Evolutionary conservation across 53 echinoderm and acorn worm genomes (phyloP).

Genomic region (Paelopatides confundens): DNA sequence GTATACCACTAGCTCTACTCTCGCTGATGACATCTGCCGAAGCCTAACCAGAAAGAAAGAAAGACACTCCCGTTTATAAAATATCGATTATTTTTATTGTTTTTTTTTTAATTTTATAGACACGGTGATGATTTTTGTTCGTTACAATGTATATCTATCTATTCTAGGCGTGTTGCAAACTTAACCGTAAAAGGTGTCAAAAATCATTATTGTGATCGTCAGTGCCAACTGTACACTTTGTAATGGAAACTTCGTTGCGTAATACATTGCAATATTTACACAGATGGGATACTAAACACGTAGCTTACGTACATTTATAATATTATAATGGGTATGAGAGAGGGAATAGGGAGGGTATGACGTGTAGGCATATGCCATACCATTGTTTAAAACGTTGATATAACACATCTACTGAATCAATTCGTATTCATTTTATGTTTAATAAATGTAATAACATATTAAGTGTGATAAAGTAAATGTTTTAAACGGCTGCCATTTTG

Average conservation of each 20-base stretch:
- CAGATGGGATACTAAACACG: no score
- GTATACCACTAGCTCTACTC: background rate
- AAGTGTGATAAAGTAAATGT: no score
- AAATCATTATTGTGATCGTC: background rate
- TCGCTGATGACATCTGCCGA: background rate
- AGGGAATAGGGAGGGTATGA: no score
- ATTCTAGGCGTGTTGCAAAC: slow-evolving; percentile 3
- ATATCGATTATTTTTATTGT: background rate
- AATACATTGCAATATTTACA: background rate
- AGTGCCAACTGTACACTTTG: background rate
- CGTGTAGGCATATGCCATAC: no score
- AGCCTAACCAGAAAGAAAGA: background rate
- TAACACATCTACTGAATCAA: no score
- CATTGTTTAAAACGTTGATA: no score
- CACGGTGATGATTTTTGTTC: background rate
- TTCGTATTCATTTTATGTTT: no score
- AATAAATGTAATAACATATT: no score
- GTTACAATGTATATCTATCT: background rate
- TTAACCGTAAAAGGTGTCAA: background rate
- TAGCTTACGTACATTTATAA: no score
- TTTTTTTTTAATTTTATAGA: background rate
- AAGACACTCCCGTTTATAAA: background rate
- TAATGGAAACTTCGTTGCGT: background rate
- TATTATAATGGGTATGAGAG: no score
- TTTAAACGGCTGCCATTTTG: no score